phyloP scores from a whole-genome alignment of 2,113 vertebrate genomes.

The Atrichornis clamosus region DNA sequence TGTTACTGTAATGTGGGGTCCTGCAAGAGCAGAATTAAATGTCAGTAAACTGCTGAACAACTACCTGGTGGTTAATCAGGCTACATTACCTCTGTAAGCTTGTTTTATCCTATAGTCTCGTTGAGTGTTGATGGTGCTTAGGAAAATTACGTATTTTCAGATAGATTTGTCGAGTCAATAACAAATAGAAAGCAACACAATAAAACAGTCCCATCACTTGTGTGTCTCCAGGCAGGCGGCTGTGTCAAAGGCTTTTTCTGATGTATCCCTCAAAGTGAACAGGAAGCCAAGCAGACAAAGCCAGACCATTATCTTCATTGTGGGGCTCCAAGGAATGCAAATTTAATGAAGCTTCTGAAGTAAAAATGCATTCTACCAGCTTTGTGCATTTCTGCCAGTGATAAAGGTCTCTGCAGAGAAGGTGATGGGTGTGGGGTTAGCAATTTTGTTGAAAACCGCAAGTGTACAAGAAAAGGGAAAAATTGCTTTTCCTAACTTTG shows the following conservation, averaged over 20 bases:
- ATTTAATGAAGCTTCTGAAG: constrained; percentile 23
- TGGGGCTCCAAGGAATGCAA: not conserved
- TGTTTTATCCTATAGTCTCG: not conserved
- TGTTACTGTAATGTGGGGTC: not conserved
- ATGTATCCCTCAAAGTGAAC: not conserved
- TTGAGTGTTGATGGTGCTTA: not conserved
- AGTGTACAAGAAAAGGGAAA: not conserved
- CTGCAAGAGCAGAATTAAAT: not conserved
- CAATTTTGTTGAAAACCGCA: not conserved
- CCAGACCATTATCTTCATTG: not conserved
- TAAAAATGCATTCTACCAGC: not conserved
- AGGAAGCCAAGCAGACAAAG: not conserved
- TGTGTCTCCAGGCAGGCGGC: not conserved
- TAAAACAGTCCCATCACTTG: not conserved
- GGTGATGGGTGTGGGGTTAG: not conserved
- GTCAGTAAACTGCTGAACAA: not conserved
- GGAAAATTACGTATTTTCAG: not conserved
- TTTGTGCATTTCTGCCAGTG: not conserved
- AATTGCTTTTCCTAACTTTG: not conserved
- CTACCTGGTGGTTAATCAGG: not conserved
- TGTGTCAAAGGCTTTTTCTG: not conserved
- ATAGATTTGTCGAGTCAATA: not conserved
- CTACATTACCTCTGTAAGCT: not conserved
- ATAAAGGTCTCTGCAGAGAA: not conserved
- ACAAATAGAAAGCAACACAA: not conserved